Evolutionary conservation across 2,797 vertebrate genomes (phyloP).

Genomic region (Erethizon dorsatum): DNA sequence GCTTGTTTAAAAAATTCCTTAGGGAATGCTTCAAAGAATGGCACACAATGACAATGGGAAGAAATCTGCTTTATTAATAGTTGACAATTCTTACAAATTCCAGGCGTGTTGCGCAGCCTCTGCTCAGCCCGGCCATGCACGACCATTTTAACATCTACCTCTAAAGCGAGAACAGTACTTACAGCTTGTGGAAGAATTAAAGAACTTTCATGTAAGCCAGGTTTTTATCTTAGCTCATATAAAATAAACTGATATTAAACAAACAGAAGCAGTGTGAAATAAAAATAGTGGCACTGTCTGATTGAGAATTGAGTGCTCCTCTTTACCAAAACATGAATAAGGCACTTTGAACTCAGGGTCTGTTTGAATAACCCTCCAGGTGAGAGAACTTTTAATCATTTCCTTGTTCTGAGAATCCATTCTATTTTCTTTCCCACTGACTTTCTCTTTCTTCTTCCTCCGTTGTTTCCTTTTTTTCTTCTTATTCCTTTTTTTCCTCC

Average conservation of each 20-base stretch:
- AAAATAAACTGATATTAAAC: constrained; percentile 69
- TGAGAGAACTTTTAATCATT: background rate
- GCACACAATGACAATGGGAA: constrained; percentile 80
- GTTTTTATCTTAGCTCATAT: constrained; percentile 60
- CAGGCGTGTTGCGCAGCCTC: constrained; percentile 71
- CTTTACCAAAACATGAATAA: background rate
- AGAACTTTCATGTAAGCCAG: constrained; percentile 67
- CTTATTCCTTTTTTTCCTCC: background rate
- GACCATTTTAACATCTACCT: background rate
- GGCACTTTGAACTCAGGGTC: background rate
- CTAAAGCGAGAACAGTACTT: constrained; percentile 71
- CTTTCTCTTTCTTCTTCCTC: background rate
- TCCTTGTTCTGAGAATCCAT: background rate
- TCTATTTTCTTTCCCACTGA: background rate
- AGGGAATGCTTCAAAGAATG: constrained; percentile 87
- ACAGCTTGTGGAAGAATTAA: constrained; percentile 74
- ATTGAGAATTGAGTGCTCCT: background rate
- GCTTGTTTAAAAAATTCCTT: constrained; percentile 83
- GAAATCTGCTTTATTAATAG: constrained; percentile 76
- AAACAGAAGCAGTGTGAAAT: constrained; percentile 72
- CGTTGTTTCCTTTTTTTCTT: background rate
- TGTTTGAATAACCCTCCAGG: background rate
- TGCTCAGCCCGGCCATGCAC: constrained; percentile 76
- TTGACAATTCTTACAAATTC: constrained; percentile 81
- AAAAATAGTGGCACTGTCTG: background rate